These are phyloP conservation scores for Ypsolopha scabrella DNA, from an alignment of 2,888 invertebrate species.

Conservation along the genomic window DNA sequence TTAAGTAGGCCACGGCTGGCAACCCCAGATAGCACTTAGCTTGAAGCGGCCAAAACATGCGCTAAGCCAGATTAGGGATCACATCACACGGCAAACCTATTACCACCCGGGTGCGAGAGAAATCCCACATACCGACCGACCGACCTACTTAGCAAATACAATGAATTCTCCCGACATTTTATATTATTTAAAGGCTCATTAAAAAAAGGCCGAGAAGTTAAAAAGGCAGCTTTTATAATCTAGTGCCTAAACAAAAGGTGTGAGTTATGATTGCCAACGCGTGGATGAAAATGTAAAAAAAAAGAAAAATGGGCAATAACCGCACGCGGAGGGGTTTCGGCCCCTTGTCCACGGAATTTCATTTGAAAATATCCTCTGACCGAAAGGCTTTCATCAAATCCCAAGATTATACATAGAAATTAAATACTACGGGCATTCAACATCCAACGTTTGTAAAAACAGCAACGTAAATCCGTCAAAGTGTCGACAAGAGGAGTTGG, in stretches of 20 bases:
- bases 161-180: not conserved
- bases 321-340: constrained; percentile 27
- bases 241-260: constrained; percentile 47
- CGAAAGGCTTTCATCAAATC: constrained; percentile 32
- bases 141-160: not conserved
- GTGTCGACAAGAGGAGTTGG: not conserved
- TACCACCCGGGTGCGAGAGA: constrained; percentile 23
- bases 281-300: constrained; percentile 48
- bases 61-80: constrained; percentile 42
- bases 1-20: constrained; percentile 2
- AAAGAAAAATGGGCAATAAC: constrained; percentile 50
- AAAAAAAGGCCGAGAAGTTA: constrained; percentile 3
- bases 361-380: constrained; percentile 46
- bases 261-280: constrained; percentile 36
- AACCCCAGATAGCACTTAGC: constrained; percentile 16
- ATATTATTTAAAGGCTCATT: not conserved
- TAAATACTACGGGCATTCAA: too few relatives aligned
- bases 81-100: constrained; percentile 39
- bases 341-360: constrained; percentile 35
- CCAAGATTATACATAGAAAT: constrained; percentile 9
- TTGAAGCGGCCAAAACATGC: constrained; percentile 16
- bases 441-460: not conserved
- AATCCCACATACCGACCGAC: constrained; percentile 18
- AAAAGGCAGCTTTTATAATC: constrained; percentile 27
- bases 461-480: not conserved